Base-by-base conservation (phyloP, 2,797 vertebrate genomes). In the Bovichtus variegatus region DNA sequence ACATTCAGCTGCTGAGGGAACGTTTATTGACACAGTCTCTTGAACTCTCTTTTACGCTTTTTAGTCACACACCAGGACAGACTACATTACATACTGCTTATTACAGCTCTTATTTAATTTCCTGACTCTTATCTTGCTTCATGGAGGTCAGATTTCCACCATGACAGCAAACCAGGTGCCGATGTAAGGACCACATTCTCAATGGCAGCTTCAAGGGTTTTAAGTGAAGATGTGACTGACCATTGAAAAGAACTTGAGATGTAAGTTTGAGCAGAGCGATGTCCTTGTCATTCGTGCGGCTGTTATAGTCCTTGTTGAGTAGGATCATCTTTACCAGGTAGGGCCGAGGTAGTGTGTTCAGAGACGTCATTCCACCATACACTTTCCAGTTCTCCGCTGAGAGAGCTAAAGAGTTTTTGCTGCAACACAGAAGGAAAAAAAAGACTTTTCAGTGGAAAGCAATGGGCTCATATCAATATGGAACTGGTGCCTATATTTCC, bases 181-280 rank as follows among this genome's bases (percentile, higher is more conserved):
- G 2, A 40, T 60, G 2, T 25, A 31, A 55, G 11, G 21, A 36
- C 5, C 5, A 29, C 38, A 62, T 40, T 31, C 4, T 67, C n/a
- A 21, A 23, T 10, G 2, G 3, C 46, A 36, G 16, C 38, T 19
- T 53, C 27, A 10, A 23, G 49, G 43, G 10, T 36, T 58, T 75
- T 21, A 5, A 29, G 5, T 36, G 23, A 82, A 75, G 29, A 31
- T 36, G n/a, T 3, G 15, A 91, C 93, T 90, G 11, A 95, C 95
- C 69, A 13, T 76, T 81, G 46, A 94, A 94, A 1, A 1, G 0
- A 16, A 94, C 90, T 18, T 91, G 89, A 41, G 70, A 78, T 10
- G 4, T 29, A 6, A 99, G 95, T 86, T 93, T 95, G 86, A 98
- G 90, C 55, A 98, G 92, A 13, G 97, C 95, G 0, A 98, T 89